Evolutionary conservation across 2,797 vertebrate genomes (phyloP).

Genomic region (Pangasius krempfi): DNA sequence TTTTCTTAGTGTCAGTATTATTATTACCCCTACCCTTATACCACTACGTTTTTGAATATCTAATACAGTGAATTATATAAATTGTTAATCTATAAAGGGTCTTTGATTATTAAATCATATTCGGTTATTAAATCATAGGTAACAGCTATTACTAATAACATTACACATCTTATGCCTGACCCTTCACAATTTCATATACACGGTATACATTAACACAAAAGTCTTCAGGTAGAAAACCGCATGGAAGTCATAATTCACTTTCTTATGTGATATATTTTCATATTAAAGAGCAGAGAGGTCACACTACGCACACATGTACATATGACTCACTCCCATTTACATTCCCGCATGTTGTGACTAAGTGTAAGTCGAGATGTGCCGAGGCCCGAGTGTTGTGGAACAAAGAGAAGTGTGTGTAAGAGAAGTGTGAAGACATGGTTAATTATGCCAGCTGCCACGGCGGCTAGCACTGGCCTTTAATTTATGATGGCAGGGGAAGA

Average conservation of each 20-base stretch:
- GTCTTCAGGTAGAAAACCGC: not conserved
- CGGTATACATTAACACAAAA: not conserved
- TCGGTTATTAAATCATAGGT: not conserved
- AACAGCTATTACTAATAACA: not conserved
- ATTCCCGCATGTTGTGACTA: conserved; percentile 44
- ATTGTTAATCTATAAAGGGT: not conserved
- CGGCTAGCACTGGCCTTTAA: conserved; percentile 57
- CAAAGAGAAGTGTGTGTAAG: conserved; percentile 50
- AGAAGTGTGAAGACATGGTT: conserved; percentile 62
- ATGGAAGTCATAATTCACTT: not conserved
- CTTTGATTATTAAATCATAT: not conserved
- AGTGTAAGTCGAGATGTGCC: conserved; percentile 37
- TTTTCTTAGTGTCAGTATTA: conserved; percentile 23
- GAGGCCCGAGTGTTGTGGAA: conserved; percentile 36
- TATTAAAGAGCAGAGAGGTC: conserved; percentile 39
- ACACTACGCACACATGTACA: not conserved
- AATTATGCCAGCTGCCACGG: conserved; percentile 63
- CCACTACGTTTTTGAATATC: not conserved
- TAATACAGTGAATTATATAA: not conserved
- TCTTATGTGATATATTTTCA: conserved; percentile 20
- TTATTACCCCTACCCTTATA: no score
- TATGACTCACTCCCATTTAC: conserved; percentile 39
- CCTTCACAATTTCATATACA: not conserved
- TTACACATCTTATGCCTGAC: not conserved
- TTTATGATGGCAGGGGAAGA: conserved; percentile 59